A percentile compares a stretch with the other conserved stretches of the same genome.
These are phyloP conservation scores for Thalassoma bifasciatum DNA, from an alignment of 2,113 vertebrate species.

Conservation along the genomic window DNA sequence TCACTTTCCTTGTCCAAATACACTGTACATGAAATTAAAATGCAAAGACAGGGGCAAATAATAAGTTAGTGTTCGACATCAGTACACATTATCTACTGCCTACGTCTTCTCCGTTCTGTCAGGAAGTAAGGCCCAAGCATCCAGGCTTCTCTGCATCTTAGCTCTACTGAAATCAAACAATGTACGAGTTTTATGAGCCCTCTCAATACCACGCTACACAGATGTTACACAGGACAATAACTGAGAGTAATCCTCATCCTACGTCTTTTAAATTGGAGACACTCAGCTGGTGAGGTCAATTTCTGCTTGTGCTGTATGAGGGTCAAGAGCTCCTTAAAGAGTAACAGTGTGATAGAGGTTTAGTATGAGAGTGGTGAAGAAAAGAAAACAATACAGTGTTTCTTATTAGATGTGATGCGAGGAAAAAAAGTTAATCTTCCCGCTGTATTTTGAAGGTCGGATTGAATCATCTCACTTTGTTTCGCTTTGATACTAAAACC, in stretches of 20 bases:
- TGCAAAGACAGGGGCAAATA: slow-evolving; percentile 60
- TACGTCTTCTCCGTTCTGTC: slow-evolving; percentile 18
- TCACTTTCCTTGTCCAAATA: slow-evolving; percentile 64
- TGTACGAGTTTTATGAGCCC: slow-evolving; percentile 43
- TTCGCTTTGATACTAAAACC: slow-evolving; percentile 19
- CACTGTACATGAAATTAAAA: slow-evolving; percentile 62
- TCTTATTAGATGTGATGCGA: slow-evolving; percentile 1
- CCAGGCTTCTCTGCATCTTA: slow-evolving; percentile 34
- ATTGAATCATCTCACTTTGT: not conserved
- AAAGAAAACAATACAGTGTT: slow-evolving; percentile 1
- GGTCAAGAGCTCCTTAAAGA: slow-evolving; percentile 36
- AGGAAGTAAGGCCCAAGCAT: not conserved
- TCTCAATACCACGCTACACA: slow-evolving; percentile 38
- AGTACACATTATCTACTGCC: slow-evolving; percentile 33
- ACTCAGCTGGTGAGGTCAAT: slow-evolving; percentile 5
- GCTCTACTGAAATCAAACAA: slow-evolving; percentile 48
- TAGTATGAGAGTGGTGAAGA: not conserved
- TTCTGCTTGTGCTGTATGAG: slow-evolving; percentile 1
- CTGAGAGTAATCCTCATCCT: slow-evolving; percentile 40
- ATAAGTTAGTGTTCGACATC: slow-evolving; percentile 58
- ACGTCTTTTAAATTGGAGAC: slow-evolving; percentile 44
- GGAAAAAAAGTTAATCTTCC: not conserved
- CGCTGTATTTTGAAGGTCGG: slow-evolving; percentile 6
- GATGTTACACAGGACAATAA: slow-evolving; percentile 29
- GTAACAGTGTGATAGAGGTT: slow-evolving; percentile 14